Percentiles rank a stretch among this genome's conserved stretches.
These are phyloP conservation scores for Gobiocypris rarus DNA, from an alignment of 2,113 vertebrate species.

Conservation along the genomic window DNA sequence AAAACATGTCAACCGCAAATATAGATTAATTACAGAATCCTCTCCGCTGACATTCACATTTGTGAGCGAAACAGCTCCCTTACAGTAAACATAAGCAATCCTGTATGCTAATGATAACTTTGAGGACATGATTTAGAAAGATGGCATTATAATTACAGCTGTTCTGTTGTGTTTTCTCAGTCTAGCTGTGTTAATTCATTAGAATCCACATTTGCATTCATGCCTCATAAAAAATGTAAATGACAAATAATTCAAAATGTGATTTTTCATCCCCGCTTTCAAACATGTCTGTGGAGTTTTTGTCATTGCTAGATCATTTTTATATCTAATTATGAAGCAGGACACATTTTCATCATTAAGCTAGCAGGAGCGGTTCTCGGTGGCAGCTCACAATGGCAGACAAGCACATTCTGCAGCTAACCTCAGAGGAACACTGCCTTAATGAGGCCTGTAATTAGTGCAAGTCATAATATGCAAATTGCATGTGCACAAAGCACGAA, in stretches of 20 bases:
- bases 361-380: slow-evolving; percentile 27
- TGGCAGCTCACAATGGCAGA: slow-evolving; percentile 40
- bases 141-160: slow-evolving; percentile 40
- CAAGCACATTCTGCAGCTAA: slow-evolving; percentile 41
- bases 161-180: slow-evolving; percentile 44
- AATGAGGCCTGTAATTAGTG: slow-evolving; percentile 63
- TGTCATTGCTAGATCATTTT: slow-evolving; percentile 51
- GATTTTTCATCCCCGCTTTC: slow-evolving; percentile 41
- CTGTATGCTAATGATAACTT: slow-evolving; percentile 32
- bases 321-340: slow-evolving; percentile 54
- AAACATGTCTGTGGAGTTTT: slow-evolving; percentile 44
- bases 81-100: slow-evolving; percentile 19
- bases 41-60: slow-evolving; percentile 19
- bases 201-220: slow-evolving; percentile 46
- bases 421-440: slow-evolving; percentile 53
- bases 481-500: background rate
- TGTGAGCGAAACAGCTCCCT: background rate
- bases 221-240: slow-evolving; percentile 49
- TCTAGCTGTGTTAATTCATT: slow-evolving; percentile 53
- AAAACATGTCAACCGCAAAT: slow-evolving; percentile 4
- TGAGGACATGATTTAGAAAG: slow-evolving; percentile 39
- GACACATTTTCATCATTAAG: slow-evolving; percentile 36
- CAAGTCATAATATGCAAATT: slow-evolving; percentile 65
- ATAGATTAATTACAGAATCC: slow-evolving; percentile 20
- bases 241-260: slow-evolving; percentile 45